These are phyloP conservation scores for Nomada goodeniana DNA, from an alignment of 2,888 invertebrate genomes.

Conservation along the genomic window DNA sequence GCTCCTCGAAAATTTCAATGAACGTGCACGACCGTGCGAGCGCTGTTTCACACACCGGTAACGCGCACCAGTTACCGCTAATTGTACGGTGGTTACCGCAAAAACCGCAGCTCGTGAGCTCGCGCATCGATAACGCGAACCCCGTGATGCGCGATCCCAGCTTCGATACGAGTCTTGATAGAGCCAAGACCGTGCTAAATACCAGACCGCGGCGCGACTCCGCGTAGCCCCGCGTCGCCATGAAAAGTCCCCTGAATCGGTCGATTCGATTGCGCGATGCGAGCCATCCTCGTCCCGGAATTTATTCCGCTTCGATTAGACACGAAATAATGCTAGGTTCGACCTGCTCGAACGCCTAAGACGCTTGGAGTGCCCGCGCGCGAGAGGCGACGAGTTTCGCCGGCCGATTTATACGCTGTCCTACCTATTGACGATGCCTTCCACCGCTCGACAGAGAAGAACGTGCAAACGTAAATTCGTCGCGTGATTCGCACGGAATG, in stretches of 20 bases:
- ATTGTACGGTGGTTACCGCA: conserved; percentile 46
- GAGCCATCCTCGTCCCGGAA: conserved; percentile 11
- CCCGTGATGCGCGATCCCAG: background rate
- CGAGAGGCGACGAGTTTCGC: background rate
- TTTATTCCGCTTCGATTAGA: conserved; percentile 34
- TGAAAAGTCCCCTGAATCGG: conserved; percentile 4
- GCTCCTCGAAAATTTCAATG: conserved; percentile 58
- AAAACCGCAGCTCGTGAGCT: conserved; percentile 52
- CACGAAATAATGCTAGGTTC: conserved; percentile 18
- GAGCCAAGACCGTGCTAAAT: conserved; percentile 16
- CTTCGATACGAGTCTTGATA: too few relatives aligned
- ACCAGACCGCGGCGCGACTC: conserved; percentile 3
- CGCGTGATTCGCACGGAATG: too few relatives aligned
- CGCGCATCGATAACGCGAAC: conserved; percentile 47
- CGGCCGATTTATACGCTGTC: too few relatives aligned
- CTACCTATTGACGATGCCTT: too few relatives aligned
- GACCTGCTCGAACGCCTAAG: background rate
- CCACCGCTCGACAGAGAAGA: too few relatives aligned
- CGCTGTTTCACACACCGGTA: background rate
- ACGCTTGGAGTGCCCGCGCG: background rate
- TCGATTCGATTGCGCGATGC: background rate
- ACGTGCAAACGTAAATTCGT: too few relatives aligned
- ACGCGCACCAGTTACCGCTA: conserved; percentile 8
- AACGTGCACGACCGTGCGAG: conserved; percentile 15
- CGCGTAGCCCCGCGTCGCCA: background rate